These are phyloP conservation scores for Castor canadensis DNA, from an alignment of 2,113 vertebrate genomes.

Conservation along the genomic window DNA sequence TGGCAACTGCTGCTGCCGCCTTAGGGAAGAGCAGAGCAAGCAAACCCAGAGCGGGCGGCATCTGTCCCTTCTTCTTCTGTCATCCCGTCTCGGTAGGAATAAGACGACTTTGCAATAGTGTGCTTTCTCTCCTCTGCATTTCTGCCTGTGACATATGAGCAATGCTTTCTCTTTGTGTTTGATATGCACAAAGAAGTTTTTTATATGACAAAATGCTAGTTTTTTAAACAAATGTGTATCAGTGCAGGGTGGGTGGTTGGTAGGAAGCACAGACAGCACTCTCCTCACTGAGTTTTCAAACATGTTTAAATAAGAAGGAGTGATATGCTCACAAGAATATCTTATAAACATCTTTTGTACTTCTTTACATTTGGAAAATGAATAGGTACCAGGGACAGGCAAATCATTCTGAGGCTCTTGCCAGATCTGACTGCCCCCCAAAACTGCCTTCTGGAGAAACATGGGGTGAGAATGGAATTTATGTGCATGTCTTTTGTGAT, in stretches of 20 bases:
- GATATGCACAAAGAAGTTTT: neutral
- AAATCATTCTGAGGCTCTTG: neutral
- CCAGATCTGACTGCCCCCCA: neutral
- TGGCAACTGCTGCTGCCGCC: neutral
- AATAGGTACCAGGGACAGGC: neutral
- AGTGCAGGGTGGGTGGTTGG: neutral
- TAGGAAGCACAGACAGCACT: neutral
- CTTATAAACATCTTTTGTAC: neutral
- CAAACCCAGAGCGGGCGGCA: neutral
- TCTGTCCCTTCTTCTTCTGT: neutral
- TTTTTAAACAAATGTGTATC: neutral
- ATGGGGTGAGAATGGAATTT: slow-evolving; percentile 26
- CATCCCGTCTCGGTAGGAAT: neutral
- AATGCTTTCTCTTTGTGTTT: neutral
- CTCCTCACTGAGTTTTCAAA: neutral
- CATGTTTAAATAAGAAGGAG: neutral
- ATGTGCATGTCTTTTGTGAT: neutral
- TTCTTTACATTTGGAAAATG: neutral
- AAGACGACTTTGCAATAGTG: neutral
- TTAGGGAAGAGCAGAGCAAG: neutral
- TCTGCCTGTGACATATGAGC: neutral
- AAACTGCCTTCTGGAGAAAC: slow-evolving; percentile 23
- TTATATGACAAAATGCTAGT: slow-evolving; percentile 35
- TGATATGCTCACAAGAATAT: neutral
- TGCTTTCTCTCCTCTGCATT: neutral